Percentiles rank a stretch among this genome's conserved stretches.
These are phyloP conservation scores for Cherax quadricarinatus DNA, from an alignment of 1,140 invertebrate species.

Conservation along the genomic window DNA sequence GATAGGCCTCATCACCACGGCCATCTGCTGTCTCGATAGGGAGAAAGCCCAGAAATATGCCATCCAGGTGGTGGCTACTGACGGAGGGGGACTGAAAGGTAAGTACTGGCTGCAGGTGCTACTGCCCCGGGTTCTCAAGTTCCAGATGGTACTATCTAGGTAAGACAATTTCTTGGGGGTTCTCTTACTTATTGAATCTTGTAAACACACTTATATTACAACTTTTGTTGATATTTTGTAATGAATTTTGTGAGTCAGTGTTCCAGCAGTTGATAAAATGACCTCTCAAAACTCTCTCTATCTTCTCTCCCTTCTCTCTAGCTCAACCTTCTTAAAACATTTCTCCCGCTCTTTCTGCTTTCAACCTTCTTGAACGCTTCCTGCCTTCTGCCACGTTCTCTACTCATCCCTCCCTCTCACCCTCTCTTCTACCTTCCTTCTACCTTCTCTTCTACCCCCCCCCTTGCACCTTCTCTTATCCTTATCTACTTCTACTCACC, in stretches of 20 bases:
- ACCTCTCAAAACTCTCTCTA: too few species aligned
- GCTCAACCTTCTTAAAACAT: neutral
- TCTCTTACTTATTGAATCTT: too few species aligned
- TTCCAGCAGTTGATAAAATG: too few species aligned
- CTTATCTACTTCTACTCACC: neutral
- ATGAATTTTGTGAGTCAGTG: too few species aligned
- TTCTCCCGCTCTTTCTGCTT: neutral
- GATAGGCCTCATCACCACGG: constrained; percentile 9
- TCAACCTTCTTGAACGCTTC: neutral
- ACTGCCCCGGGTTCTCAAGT: neutral
- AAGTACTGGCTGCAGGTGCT: neutral
- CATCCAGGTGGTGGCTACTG: constrained; percentile 30
- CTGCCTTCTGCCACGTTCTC: neutral
- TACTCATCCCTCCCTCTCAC: neutral
- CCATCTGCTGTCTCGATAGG: constrained; percentile 29
- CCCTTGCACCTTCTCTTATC: neutral
- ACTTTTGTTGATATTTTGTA: too few species aligned
- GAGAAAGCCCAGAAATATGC: constrained; percentile 31
- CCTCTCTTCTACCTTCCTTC: neutral
- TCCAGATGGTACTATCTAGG: neutral
- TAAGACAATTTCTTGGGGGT: too few species aligned
- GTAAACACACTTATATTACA: too few species aligned
- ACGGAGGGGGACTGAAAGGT: constrained; percentile 31
- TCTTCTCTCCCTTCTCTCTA: neutral
- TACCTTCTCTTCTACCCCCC: neutral